phyloP scores from a whole-genome alignment of 2,888 invertebrate species.

The Diarsia rubi region DNA sequence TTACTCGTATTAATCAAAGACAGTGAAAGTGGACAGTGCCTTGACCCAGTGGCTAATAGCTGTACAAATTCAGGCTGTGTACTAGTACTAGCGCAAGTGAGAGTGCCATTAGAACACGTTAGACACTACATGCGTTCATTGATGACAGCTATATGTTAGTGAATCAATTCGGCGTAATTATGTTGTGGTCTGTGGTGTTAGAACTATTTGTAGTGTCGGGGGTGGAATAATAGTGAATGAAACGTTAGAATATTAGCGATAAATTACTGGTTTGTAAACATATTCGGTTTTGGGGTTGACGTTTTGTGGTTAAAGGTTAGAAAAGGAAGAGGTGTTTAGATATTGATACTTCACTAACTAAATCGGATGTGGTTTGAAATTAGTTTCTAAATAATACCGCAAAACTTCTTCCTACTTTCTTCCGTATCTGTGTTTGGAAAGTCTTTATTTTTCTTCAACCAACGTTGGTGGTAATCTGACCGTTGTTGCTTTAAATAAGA shows the following conservation, averaged over 20 bases:
- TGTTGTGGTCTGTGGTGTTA: constrained; percentile 52
- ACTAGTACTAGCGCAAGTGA: constrained; percentile 51
- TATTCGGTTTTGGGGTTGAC: constrained; percentile 27
- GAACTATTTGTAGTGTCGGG: constrained; percentile 38
- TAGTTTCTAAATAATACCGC: neutral
- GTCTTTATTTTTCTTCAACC: neutral
- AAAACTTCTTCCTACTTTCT: neutral
- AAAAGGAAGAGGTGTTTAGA: constrained; percentile 8
- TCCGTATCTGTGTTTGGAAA: neutral
- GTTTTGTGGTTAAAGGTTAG: constrained; percentile 33
- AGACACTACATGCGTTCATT: constrained; percentile 55
- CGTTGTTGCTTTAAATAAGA: neutral
- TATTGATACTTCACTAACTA: neutral
- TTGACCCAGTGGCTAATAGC: constrained; percentile 71
- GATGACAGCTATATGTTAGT: constrained; percentile 60
- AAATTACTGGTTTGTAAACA: constrained; percentile 29
- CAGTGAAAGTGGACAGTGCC: constrained; percentile 75
- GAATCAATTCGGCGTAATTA: constrained; percentile 55
- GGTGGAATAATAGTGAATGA: constrained; percentile 40
- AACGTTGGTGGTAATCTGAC: neutral
- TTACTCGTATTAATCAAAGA: constrained; percentile 68
- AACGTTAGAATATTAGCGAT: constrained; percentile 44
- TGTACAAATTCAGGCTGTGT: constrained; percentile 55
- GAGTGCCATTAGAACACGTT: constrained; percentile 63
- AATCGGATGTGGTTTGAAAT: neutral